Percentiles rank a stretch among this genome's conserved stretches.
Conservation (phyloP, 2,113 vertebrate species). For the Electrona antarctica region DNA sequence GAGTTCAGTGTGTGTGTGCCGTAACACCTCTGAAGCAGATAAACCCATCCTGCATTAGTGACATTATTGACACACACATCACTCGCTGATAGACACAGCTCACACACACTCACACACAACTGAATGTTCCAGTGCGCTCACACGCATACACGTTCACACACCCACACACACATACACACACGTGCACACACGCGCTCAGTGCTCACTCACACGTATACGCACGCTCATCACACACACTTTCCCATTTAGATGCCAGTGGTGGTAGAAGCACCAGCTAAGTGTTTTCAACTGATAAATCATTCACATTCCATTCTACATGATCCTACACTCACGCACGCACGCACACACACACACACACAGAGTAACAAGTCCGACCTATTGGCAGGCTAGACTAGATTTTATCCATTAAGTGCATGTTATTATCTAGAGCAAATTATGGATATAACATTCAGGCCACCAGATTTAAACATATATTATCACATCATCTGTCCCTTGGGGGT, state of each 20-base stretch:
- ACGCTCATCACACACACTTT: conserved; percentile 36
- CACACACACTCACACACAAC: not conserved
- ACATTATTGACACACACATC: conserved; percentile 33
- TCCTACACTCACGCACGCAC: not conserved
- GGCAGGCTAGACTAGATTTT: no score
- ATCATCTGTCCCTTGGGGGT: no score
- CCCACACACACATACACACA: not conserved
- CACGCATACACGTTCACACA: not conserved
- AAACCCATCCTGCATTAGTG: conserved; percentile 51
- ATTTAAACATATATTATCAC: no score
- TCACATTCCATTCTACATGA: conserved; percentile 42
- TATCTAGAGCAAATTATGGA: no score
- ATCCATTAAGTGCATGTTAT: no score
- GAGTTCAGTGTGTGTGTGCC: not conserved
- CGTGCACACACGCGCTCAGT: not conserved
- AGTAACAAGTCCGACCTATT: no score
- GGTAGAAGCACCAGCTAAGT: conserved; percentile 43
- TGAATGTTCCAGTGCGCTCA: not conserved
- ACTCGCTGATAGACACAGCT: conserved; percentile 46
- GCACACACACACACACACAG: conserved; percentile 2
- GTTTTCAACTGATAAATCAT: conserved; percentile 58
- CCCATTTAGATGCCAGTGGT: conserved; percentile 67
- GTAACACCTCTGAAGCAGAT: conserved; percentile 47
- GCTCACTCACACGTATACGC: not conserved
- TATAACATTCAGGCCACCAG: no score